These are phyloP conservation scores for Latrodectus hesperus DNA, from an alignment of 2,888 invertebrate species.

Conservation along the genomic window DNA sequence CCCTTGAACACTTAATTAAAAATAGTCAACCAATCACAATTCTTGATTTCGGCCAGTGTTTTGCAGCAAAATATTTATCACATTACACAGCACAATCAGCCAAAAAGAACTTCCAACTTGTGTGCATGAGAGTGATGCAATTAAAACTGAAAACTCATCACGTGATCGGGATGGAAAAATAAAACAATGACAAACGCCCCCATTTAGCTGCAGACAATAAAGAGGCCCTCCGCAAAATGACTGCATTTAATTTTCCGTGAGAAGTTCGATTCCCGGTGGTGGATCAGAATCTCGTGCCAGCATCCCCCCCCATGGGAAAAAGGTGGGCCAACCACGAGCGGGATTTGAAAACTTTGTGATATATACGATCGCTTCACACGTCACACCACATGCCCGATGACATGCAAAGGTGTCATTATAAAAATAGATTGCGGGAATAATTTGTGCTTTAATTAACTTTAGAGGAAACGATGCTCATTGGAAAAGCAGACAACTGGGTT, in stretches of 20 bases:
- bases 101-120: too few species aligned
- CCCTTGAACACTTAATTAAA: too few species aligned
- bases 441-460: not conserved
- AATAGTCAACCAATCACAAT: too few species aligned
- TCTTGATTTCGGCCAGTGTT: too few species aligned
- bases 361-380: slow-evolving; percentile 14
- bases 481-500: not conserved
- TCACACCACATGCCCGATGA: slow-evolving; percentile 24
- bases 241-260: not conserved
- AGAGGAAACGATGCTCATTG: not conserved
- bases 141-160: not conserved
- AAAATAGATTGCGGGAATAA: slow-evolving; percentile 10
- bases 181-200: not conserved
- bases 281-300: slow-evolving; percentile 4
- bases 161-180: not conserved
- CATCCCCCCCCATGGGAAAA: not conserved
- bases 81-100: too few species aligned
- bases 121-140: too few species aligned
- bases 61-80: too few species aligned
- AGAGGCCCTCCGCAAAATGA: not conserved
- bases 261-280: too few species aligned
- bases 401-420: slow-evolving; percentile 51
- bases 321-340: not conserved
- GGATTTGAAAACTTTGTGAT: not conserved
- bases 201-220: not conserved